phyloP scores from a whole-genome alignment of 2,888 invertebrate species.

The Machimus atricapillus region DNA sequence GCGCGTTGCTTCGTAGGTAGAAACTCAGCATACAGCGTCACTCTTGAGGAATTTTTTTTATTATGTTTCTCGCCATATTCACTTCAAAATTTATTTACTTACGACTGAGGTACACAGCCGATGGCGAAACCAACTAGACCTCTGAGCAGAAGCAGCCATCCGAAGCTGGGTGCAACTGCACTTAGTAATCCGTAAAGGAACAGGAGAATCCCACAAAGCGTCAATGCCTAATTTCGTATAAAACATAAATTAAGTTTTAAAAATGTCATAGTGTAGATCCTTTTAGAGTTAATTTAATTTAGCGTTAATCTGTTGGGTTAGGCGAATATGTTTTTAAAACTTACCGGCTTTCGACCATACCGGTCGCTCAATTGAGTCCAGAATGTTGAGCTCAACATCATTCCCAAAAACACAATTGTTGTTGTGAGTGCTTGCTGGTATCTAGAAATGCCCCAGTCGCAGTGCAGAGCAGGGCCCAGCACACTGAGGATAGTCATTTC shows the following conservation, averaged over 20 bases:
- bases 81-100: constrained; percentile 63
- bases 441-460: constrained; percentile 88
- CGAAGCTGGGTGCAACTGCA: constrained; percentile 88
- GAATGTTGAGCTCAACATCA: constrained; percentile 96
- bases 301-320: neutral
- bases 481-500: constrained; percentile 97
- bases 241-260: neutral
- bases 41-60: constrained; percentile 65
- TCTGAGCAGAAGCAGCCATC: constrained; percentile 88
- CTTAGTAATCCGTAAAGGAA: constrained; percentile 92
- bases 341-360: constrained; percentile 86
- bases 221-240: constrained; percentile 73
- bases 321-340: constrained; percentile 50
- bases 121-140: constrained; percentile 95
- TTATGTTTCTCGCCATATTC: neutral
- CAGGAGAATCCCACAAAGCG: constrained; percentile 86
- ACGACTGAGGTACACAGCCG: constrained; percentile 97
- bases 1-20: constrained; percentile 92
- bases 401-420: constrained; percentile 92
- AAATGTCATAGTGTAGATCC: neutral
- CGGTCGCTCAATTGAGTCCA: constrained; percentile 95
- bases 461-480: constrained; percentile 90
- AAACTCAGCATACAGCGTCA: constrained; percentile 95
- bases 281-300: neutral
- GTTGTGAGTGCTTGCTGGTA: constrained; percentile 93